A percentile compares a stretch with the other conserved stretches of the same genome.
Conservation (phyloP, 2,113 vertebrate genomes). For the Ptilonorhynchus violaceus region DNA sequence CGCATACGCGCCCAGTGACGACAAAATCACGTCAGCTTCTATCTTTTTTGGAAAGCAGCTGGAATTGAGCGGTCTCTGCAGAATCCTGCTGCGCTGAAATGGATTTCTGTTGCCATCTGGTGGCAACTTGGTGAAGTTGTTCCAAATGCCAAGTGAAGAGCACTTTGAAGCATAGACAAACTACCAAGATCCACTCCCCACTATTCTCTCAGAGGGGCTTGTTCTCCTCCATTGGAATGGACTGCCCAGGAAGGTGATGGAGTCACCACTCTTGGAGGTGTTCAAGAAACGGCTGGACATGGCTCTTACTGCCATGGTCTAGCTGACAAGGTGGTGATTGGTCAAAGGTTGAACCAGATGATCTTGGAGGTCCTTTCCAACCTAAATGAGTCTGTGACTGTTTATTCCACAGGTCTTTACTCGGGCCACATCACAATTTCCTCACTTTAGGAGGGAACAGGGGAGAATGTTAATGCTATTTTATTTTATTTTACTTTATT, state of each 20-base stretch:
- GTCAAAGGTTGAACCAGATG: neutral
- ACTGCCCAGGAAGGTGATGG: neutral
- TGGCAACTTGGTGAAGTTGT: neutral
- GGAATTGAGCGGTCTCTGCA: neutral
- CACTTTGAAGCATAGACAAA: neutral
- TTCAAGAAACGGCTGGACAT: neutral
- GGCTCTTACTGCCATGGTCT: neutral
- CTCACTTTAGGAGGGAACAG: neutral
- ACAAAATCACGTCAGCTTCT: neutral
- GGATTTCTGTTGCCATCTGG: constrained; percentile 56
- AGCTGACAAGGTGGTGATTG: neutral
- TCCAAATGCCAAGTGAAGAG: neutral
- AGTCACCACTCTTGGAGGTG: neutral
- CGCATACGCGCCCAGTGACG: neutral
- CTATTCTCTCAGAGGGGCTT: neutral
- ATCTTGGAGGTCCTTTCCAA: neutral
- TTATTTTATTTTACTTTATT: neutral
- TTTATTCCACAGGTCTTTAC: neutral
- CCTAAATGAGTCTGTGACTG: neutral
- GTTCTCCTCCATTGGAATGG: neutral
- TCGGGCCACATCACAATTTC: neutral
- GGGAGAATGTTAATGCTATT: neutral
- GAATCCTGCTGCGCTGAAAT: neutral
- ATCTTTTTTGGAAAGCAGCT: neutral
- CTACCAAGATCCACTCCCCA: neutral